A percentile compares a stretch with the other conserved stretches of the same genome.
These are phyloP conservation scores for Cyphomyrmex costatus DNA, from an alignment of 1,140 invertebrate genomes.

Conservation along the genomic window DNA sequence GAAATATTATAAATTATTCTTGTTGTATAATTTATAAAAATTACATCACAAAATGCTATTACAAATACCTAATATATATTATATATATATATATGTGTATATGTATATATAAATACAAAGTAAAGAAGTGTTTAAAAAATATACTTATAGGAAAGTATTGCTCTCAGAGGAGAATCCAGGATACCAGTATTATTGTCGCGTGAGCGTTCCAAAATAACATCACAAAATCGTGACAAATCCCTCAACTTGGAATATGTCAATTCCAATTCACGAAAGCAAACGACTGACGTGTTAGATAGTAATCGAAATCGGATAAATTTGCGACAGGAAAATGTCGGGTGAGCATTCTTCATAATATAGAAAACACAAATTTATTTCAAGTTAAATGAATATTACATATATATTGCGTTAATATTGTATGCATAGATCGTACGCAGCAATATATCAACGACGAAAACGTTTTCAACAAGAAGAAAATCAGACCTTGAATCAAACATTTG, in stretches of 20 bases:
- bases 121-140: not conserved
- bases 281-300: constrained; percentile 22
- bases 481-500: constrained; percentile 48
- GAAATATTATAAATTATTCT: not conserved
- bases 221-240: constrained; percentile 53
- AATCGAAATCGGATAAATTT: constrained; percentile 43
- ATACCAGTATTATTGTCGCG: constrained; percentile 76
- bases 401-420: not conserved
- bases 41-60: not conserved
- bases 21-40: not conserved
- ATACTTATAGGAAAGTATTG: constrained; percentile 59
- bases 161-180: constrained; percentile 73
- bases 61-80: constrained; percentile 7
- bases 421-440: constrained; percentile 52
- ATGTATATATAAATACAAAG: not conserved
- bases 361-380: not conserved
- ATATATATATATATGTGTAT: not conserved
- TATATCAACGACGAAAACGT: constrained; percentile 63
- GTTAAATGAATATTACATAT: constrained; percentile 6
- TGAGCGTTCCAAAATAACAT: constrained; percentile 62
- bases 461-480: constrained; percentile 59
- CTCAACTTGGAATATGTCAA: constrained; percentile 51
- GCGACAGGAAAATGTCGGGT: constrained; percentile 65
- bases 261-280: constrained; percentile 49
- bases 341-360: not conserved